Percentiles rank a stretch among this genome's conserved stretches.
Evolutionary conservation across 2,113 vertebrate species (phyloP).

Genomic region (Heptranchias perlo): DNA sequence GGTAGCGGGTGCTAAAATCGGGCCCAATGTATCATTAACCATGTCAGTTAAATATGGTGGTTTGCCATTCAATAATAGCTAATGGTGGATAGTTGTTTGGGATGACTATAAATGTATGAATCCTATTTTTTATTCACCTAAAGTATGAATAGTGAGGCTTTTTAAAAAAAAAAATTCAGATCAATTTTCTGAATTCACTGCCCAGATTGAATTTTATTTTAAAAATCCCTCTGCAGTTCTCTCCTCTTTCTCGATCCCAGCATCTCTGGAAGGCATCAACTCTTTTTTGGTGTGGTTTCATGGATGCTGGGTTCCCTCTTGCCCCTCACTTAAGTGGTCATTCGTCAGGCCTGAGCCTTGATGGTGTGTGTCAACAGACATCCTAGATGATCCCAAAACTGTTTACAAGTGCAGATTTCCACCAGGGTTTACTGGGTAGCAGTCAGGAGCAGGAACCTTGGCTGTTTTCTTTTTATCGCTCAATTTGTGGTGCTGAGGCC

Average conservation of each 20-base stretch:
- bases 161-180: not conserved
- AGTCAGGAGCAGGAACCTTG: not conserved
- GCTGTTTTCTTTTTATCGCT: not conserved
- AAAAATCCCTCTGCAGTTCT: not conserved
- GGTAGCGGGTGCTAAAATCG: no score
- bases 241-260: not conserved
- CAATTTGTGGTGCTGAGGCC: not conserved
- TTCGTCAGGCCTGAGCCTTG: not conserved
- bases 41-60: not conserved
- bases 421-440: not conserved
- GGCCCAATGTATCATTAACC: not conserved
- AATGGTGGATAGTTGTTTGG: not conserved
- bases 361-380: not conserved
- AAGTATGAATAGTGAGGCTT: not conserved
- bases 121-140: not conserved
- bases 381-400: not conserved
- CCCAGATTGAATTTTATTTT: no score
- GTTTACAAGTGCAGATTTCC: not conserved
- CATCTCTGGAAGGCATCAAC: not conserved
- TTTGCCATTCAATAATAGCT: not conserved
- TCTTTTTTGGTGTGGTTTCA: not conserved
- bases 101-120: not conserved
- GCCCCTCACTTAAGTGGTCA: not conserved
- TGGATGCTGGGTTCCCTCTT: not conserved
- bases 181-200: not conserved